Evolutionary conservation across 2,888 invertebrate species (phyloP).

Genomic region (Meiosimyza platycephala): DNA sequence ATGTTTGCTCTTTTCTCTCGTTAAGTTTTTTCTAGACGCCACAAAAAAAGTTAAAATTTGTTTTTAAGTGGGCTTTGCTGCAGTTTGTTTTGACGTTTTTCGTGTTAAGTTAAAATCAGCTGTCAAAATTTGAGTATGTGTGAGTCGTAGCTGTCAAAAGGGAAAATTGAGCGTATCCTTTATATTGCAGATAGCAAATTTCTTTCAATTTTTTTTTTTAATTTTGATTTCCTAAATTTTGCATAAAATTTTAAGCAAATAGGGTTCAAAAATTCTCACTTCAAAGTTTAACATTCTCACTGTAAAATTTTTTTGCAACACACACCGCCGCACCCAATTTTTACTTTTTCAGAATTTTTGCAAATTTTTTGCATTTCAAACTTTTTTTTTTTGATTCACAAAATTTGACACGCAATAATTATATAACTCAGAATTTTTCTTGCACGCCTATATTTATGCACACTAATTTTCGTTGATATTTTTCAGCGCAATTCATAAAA

Average conservation of each 20-base stretch:
- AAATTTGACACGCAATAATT: not conserved
- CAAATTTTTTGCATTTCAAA: not conserved
- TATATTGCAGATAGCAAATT: not conserved
- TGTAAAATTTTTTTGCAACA: not conserved
- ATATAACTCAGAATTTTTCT: not conserved
- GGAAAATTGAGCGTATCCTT: conserved; percentile 25
- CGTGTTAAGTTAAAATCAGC: conserved; percentile 5
- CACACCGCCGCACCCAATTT: conserved; percentile 18
- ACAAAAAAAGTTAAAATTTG: no score
- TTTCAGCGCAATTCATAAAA: not conserved
- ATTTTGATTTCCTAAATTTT: not conserved
- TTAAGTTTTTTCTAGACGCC: not conserved
- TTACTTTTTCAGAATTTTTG: not conserved
- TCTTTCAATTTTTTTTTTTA: not conserved
- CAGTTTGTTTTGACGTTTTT: conserved; percentile 29
- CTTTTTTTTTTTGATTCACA: not conserved
- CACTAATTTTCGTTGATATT: not conserved
- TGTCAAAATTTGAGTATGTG: conserved; percentile 17
- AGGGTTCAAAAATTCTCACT: not conserved
- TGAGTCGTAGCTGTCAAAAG: conserved; percentile 3
- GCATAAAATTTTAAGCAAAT: not conserved
- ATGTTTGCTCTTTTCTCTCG: conserved; percentile 6
- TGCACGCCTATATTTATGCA: conserved; percentile 24
- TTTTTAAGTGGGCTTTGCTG: no score
- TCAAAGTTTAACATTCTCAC: not conserved